These are phyloP conservation scores for Epinephelus coioides DNA, from an alignment of 2,797 vertebrate genomes.

Conservation along the genomic window DNA sequence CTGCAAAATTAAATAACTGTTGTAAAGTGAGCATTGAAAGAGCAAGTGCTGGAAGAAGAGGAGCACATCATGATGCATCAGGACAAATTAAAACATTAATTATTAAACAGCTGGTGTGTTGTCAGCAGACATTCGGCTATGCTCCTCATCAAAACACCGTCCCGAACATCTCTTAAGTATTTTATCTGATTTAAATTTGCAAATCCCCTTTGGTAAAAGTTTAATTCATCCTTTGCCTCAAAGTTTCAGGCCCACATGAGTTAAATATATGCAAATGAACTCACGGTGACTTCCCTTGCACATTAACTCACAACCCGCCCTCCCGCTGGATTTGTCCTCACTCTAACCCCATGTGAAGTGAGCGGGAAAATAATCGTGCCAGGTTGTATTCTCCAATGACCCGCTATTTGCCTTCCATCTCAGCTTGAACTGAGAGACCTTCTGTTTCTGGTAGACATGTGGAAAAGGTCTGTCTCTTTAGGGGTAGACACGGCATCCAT, in stretches of 20 bases:
- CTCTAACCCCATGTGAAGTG: constrained; percentile 34
- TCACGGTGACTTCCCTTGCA: constrained; percentile 25
- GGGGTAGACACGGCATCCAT: background rate
- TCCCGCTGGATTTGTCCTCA: constrained; percentile 46
- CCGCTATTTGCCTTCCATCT: constrained; percentile 17
- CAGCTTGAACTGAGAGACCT: background rate
- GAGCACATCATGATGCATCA: constrained; percentile 7
- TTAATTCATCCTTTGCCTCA: constrained; percentile 44
- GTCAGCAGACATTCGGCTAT: background rate
- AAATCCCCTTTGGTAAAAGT: constrained; percentile 39
- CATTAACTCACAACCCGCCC: constrained; percentile 28
- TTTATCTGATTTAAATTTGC: constrained; percentile 20
- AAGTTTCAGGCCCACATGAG: constrained; percentile 38
- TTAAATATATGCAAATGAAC: constrained; percentile 45
- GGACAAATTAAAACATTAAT: constrained; percentile 12
- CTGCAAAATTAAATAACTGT: background rate
- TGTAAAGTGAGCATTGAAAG: background rate
- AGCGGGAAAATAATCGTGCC: constrained; percentile 30
- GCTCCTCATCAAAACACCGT: constrained; percentile 27
- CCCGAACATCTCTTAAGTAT: constrained; percentile 15
- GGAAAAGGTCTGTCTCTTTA: background rate
- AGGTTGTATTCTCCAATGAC: constrained; percentile 28
- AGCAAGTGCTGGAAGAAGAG: constrained; percentile 17
- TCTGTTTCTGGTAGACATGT: background rate
- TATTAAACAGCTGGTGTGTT: constrained; percentile 2